Evolutionary conservation across 2,888 invertebrate species (phyloP), one percentile per base, ranked within the genome.

Genomic region (Catocala sponsa): DNA sequence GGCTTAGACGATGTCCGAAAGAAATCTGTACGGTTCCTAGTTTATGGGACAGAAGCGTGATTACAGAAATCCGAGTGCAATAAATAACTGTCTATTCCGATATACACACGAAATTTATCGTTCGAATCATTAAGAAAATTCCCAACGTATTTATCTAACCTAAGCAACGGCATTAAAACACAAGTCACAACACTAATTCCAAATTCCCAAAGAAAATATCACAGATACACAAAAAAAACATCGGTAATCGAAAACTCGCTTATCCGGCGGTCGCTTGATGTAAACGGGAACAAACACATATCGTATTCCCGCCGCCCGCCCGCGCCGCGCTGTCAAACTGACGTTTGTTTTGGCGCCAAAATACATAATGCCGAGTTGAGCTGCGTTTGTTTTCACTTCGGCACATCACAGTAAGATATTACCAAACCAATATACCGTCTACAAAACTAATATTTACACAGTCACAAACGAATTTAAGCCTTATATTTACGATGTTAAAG

Each of bases 261-360:
- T 91, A 92, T 91, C 91, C 92, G 89, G 87, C 83, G 86, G 86
- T 4, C n/a, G 44, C 33, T 32, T 33, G 44, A 85, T 86, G 88
- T 86, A 87, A 88, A 88, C 89, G 91, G 90, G 88, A 90, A 91
- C 92, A 92, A 92, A 92, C 88, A 90, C 86, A 82, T 89, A 92
- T 94, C 92, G 84, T 82, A 84, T 93, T 92, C 83, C 93, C 90
- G 91, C 93, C 93, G 92, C 93, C 93, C 93, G 93, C 91, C 90
- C 93, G 93, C 93, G 93, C 91, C 90, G 91, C 87, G 92, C 91
- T 93, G 94, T 94, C 92, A 94, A 86, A 90, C 83, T 93, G 93
- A 93, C 94, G 93, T 94, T 94, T 94, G 92, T 94, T 94, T 94
- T 94, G 92, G 92, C 94, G 94, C 94, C 92, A 91, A 94, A 94